A percentile compares a stretch with the other conserved stretches of the same genome.
These are phyloP conservation scores for Scomber scombrus DNA, from an alignment of 2,113 vertebrate genomes.

Conservation along the genomic window DNA sequence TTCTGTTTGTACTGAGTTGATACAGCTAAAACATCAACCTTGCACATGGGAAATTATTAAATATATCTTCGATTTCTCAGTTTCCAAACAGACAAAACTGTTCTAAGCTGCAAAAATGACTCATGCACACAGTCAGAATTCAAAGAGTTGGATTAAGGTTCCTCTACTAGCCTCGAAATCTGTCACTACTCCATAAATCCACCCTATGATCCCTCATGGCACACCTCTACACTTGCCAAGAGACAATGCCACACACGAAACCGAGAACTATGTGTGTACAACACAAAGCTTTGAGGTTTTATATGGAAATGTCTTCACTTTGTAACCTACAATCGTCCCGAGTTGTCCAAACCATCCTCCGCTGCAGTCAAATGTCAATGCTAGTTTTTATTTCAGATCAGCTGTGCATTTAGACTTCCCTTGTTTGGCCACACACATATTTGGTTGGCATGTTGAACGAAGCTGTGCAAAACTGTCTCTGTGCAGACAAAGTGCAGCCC, in stretches of 20 bases:
- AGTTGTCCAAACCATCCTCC: background rate
- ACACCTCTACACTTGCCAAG: constrained; percentile 40
- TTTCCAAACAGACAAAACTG: background rate
- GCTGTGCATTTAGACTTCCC: background rate
- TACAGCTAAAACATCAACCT: background rate
- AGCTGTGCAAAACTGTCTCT: too few species aligned
- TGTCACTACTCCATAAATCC: constrained; percentile 49
- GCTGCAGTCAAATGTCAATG: background rate
- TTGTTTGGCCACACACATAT: too few species aligned
- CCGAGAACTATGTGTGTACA: constrained; percentile 7
- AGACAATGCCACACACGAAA: constrained; percentile 24
- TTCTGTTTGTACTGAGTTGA: background rate
- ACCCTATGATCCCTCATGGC: constrained; percentile 36
- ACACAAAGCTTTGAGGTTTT: constrained; percentile 12
- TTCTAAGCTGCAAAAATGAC: background rate
- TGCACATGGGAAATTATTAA: constrained; percentile 6
- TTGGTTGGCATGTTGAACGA: background rate
- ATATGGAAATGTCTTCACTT: background rate
- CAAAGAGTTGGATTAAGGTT: constrained; percentile 43
- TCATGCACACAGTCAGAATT: constrained; percentile 1
- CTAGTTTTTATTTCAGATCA: background rate
- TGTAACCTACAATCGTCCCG: constrained; percentile 16
- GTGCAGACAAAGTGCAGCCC: too few species aligned
- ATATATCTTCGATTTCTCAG: background rate
- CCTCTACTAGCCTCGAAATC: constrained; percentile 39